Conservation (phyloP, 2,113 vertebrate species). For the Gnathonemus longibarbis region DNA sequence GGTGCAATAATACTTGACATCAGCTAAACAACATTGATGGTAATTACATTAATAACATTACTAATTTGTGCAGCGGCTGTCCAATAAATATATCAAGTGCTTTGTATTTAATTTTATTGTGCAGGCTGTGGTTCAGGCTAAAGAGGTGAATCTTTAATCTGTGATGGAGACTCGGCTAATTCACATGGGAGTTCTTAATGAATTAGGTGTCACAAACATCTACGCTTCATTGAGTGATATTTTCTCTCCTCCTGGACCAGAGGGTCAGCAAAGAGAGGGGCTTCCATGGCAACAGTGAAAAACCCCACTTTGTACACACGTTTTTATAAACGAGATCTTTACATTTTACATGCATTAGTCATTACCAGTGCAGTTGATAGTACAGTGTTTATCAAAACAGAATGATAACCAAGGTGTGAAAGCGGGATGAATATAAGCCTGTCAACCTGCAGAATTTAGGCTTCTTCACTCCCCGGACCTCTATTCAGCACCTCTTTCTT, state of each 20-base stretch:
- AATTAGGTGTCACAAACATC: neutral
- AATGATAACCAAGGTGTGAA: neutral
- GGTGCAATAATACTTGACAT: neutral
- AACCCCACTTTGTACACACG: neutral
- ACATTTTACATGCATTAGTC: neutral
- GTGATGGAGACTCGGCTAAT: neutral
- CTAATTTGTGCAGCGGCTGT: neutral
- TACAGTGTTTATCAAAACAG: neutral
- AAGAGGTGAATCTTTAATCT: neutral
- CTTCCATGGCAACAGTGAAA: neutral
- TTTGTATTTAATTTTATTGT: constrained; percentile 1
- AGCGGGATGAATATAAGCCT: neutral
- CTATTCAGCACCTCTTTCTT: neutral
- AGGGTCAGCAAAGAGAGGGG: neutral
- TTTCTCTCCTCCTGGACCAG: neutral
- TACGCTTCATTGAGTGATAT: neutral
- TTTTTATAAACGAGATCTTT: neutral
- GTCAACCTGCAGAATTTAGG: neutral
- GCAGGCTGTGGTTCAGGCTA: neutral
- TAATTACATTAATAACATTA: constrained; percentile 9
- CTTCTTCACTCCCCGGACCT: neutral
- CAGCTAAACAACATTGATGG: neutral
- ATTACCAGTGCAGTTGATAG: neutral
- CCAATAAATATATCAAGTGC: constrained; percentile 9
- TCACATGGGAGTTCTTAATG: neutral